Percentiles rank a stretch among this genome's conserved stretches.
Evolutionary conservation across 2,113 vertebrate species (phyloP).

Genomic region (Vicugna pacos): DNA sequence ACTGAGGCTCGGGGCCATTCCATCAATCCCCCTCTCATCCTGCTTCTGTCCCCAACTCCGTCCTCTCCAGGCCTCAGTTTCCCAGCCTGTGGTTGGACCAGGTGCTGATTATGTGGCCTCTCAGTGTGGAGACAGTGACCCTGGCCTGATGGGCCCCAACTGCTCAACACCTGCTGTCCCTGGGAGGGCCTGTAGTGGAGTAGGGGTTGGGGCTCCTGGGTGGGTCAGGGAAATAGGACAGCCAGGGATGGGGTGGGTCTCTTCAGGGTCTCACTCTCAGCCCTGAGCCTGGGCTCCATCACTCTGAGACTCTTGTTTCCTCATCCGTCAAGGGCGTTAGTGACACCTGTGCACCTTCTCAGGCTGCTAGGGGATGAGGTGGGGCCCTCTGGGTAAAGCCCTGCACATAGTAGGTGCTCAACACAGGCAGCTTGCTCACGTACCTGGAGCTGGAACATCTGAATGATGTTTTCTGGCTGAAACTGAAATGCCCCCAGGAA

Average conservation of each 20-base stretch:
- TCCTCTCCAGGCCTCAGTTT: not conserved
- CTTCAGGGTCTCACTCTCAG: not conserved
- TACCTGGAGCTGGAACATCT: slow-evolving; percentile 82
- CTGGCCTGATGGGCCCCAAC: not conserved
- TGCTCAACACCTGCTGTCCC: not conserved
- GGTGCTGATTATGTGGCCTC: no score
- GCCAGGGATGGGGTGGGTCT: rapidly evolving
- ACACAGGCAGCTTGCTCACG: not conserved
- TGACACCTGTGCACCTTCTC: not conserved
- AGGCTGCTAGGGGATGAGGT: not conserved
- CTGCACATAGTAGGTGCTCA: not conserved
- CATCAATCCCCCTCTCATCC: not conserved
- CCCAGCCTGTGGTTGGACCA: no score
- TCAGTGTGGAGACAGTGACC: not conserved
- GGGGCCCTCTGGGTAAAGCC: not conserved
- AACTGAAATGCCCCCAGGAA: slow-evolving; percentile 81
- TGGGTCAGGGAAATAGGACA: not conserved
- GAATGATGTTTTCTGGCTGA: slow-evolving; percentile 80
- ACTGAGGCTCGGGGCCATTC: not conserved
- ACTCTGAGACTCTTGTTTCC: not conserved
- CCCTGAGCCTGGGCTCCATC: not conserved
- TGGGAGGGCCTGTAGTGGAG: not conserved
- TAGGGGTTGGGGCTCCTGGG: not conserved
- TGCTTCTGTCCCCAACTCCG: not conserved
- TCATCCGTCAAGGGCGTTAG: not conserved